These are phyloP conservation scores for Diarsia brunnea DNA, from an alignment of 2,888 invertebrate species.

Conservation along the genomic window DNA sequence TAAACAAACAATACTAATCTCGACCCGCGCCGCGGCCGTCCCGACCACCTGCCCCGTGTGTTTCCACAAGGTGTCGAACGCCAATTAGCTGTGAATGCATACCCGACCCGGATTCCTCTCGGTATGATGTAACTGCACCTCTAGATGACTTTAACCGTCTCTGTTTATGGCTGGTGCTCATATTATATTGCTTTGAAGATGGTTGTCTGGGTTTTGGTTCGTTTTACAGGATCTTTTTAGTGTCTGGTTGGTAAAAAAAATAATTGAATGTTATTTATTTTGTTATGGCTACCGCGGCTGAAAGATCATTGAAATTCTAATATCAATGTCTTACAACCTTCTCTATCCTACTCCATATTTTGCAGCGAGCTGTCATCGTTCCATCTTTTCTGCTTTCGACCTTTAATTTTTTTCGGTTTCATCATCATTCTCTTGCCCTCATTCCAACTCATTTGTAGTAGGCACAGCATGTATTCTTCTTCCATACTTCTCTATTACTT, in stretches of 20 bases:
- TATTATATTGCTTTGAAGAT: conserved; percentile 17
- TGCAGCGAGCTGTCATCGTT: background rate
- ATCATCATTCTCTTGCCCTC: too few relatives aligned
- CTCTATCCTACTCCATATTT: background rate
- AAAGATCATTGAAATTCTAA: background rate
- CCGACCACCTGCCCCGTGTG: conserved; percentile 34
- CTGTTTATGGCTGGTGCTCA: conserved; percentile 13
- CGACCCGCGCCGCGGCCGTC: conserved; percentile 14
- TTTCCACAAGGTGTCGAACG: conserved; percentile 63
- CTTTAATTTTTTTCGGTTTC: too few relatives aligned
- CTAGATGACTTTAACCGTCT: conserved; percentile 23
- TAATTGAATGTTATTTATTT: too few relatives aligned
- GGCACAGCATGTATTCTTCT: too few relatives aligned
- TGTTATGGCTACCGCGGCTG: background rate
- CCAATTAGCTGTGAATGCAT: conserved; percentile 63
- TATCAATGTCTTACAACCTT: background rate
- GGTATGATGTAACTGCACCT: conserved; percentile 50
- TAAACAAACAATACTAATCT: conserved; percentile 19
- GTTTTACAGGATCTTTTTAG: background rate
- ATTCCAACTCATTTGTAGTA: too few relatives aligned
- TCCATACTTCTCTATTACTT: too few relatives aligned
- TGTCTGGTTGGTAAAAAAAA: background rate
- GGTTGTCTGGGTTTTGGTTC: background rate
- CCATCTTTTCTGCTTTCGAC: too few relatives aligned
- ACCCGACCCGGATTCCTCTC: conserved; percentile 57